phyloP scores from a whole-genome alignment of 2,113 vertebrate genomes.

The Nothoprocta pentlandii region DNA sequence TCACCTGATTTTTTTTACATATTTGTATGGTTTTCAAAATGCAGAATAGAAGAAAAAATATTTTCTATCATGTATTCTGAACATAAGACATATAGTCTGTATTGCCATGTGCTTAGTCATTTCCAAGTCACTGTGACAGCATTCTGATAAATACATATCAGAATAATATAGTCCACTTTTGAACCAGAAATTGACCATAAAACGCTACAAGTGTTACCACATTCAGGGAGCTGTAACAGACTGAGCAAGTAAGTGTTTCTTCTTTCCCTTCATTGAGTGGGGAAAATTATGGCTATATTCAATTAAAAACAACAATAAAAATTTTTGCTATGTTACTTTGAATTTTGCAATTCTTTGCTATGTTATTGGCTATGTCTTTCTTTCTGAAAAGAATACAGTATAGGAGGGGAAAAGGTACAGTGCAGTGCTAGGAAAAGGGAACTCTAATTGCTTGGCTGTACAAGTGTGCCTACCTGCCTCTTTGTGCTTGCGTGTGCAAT shows the following conservation, averaged over 20 bases:
- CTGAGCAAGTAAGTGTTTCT: not conserved
- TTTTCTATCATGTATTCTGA: not conserved
- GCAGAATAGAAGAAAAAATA: not conserved
- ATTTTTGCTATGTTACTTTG: not conserved
- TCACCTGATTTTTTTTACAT: accelerated
- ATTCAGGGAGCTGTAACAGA: not conserved
- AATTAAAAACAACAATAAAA: not conserved
- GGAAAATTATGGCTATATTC: not conserved
- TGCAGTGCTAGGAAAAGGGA: not conserved
- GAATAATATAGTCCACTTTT: not conserved
- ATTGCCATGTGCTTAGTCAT: not conserved
- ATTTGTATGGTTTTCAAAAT: not conserved
- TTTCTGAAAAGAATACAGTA: not conserved
- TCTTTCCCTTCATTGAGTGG: not conserved
- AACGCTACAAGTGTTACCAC: not conserved
- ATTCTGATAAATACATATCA: not conserved
- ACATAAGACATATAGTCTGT: not conserved
- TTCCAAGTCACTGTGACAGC: not conserved
- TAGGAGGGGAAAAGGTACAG: not conserved
- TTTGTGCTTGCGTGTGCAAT: not conserved
- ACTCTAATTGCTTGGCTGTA: not conserved
- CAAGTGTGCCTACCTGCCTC: not conserved
- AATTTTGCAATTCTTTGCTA: not conserved
- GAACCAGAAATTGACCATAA: not conserved
- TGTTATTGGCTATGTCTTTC: not conserved